Evolutionary conservation across 2,113 vertebrate genomes (phyloP), one percentile per base, ranked within the genome.

Genomic region (Aleadryas rufinucha): DNA sequence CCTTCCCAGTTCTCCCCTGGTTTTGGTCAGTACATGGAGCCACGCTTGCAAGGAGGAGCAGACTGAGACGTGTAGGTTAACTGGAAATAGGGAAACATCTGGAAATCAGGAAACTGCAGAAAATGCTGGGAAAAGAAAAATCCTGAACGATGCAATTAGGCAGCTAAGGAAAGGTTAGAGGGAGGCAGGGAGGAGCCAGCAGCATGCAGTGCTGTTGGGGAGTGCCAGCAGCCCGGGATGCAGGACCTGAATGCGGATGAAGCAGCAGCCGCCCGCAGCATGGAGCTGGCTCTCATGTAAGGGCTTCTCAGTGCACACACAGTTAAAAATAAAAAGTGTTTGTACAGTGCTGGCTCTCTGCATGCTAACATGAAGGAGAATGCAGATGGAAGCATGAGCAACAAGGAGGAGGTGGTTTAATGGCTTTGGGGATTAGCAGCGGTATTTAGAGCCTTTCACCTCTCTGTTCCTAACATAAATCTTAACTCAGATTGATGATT

Each of bases 401-500:
- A 42, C 41, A 22, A 90, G 88, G 79, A 84, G 28, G 72, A 52
- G 65, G 84, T 2, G 30, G 68, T 93, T 93, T 96, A 90, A 93
- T 93, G 90, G 90, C 93, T 94, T 81, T 92, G 76, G 69, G 90
- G 76, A 87, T 93, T 94, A 92, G 79, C 75, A 79, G 69, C 0
- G 2, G 76, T 64, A 84, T 86, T 92, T 92, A 89, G 60, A 93
- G 79, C 76, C 41, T 95, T 94, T 93, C 91, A 90, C 93, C 90
- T 96, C 82, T 83, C 79, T 84, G 52, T 90, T 94, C 52, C 85
- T 66, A 81, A 74, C 85, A 87, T 90, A 86, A 90, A 84, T 94
- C 85, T 93, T 93, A 78, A 66, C 61, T 42, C 52, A 81, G 76
- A 92, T 94, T 92, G 90, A 94, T 96, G 76, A 22, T 35, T 78